A percentile compares a stretch with the other conserved stretches of the same genome.
These are phyloP conservation scores for Eremobia ochroleuca DNA, from an alignment of 2,888 invertebrate species.

Conservation along the genomic window DNA sequence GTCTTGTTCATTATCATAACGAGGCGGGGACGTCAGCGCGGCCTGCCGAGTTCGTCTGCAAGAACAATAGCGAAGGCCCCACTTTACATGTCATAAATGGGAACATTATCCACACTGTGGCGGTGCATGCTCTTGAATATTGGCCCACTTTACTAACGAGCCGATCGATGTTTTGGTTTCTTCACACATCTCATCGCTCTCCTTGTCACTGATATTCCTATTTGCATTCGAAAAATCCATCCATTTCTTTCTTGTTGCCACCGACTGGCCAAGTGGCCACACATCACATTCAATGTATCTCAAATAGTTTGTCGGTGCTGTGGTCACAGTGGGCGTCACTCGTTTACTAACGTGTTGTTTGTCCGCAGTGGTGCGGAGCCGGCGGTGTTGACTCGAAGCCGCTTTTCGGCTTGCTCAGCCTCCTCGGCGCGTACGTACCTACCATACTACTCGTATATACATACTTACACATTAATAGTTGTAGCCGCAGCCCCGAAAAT, in stretches of 20 bases:
- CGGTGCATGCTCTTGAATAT: neutral
- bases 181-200: neutral
- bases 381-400: conserved; percentile 4
- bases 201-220: neutral
- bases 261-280: neutral
- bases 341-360: neutral
- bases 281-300: neutral
- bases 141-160: conserved; percentile 8
- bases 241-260: neutral
- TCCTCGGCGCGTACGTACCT: conserved; percentile 21
- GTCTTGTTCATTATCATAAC: neutral
- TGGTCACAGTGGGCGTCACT: no score
- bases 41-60: neutral
- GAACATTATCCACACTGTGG: neutral
- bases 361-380: conserved; percentile 26
- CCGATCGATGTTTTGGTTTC: neutral
- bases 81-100: conserved; percentile 13
- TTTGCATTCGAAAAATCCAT: neutral
- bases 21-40: neutral
- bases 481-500: neutral
- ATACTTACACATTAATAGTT: neutral
- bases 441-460: no score
- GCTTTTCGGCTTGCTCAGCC: conserved; percentile 16
- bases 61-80: conserved; percentile 2
- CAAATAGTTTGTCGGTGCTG: neutral